A percentile compares a stretch with the other conserved stretches of the same genome.
Evolutionary conservation across 2,888 invertebrate species (phyloP).

Genomic region (Lapara coniferarum): DNA sequence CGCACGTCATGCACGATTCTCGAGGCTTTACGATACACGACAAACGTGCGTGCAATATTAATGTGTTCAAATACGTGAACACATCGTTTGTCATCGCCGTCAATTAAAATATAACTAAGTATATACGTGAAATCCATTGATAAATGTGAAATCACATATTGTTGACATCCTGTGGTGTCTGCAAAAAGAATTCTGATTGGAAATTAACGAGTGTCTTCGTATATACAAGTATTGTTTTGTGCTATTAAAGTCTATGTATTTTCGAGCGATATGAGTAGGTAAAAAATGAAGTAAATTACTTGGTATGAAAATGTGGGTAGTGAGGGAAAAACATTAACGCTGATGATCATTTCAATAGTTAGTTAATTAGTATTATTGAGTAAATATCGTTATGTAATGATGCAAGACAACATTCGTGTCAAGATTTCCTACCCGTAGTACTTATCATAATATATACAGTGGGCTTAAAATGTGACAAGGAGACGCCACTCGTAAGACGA

Average conservation of each 20-base stretch:
- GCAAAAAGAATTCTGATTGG: constrained; percentile 3
- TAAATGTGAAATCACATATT: neutral
- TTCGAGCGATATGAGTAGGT: no score
- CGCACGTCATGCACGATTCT: neutral
- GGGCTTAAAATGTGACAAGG: no score
- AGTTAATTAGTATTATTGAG: no score
- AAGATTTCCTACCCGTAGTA: no score
- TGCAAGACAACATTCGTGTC: no score
- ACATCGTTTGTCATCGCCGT: neutral
- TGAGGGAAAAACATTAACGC: no score
- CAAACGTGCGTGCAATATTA: constrained; percentile 14
- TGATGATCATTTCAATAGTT: no score
- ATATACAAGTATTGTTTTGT: neutral
- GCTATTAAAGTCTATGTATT: neutral
- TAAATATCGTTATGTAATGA: no score
- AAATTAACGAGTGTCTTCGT: neutral
- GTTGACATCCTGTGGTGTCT: neutral
- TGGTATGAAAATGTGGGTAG: no score
- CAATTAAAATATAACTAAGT: constrained; percentile 13
- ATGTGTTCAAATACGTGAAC: neutral
- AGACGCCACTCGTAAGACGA: no score
- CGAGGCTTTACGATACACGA: constrained; percentile 4
- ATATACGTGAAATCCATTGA: constrained; percentile 5
- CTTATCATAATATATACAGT: no score
- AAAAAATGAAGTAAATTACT: neutral